Percentiles rank a stretch among this genome's conserved stretches.
These are phyloP conservation scores for Otus scops DNA, from an alignment of 2,797 vertebrate species.

Conservation along the genomic window DNA sequence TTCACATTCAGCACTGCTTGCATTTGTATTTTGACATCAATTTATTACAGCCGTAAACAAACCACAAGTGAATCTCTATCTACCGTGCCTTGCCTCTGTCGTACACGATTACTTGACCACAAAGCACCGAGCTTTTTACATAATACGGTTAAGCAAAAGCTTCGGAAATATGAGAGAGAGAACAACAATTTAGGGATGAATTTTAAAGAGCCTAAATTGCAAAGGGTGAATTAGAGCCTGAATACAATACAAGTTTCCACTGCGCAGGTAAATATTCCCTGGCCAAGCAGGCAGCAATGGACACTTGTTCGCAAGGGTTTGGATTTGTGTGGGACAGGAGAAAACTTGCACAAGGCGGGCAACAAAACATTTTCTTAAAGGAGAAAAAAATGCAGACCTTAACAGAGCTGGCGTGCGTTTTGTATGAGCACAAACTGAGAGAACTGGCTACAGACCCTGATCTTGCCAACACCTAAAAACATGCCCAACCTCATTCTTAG, in stretches of 20 bases:
- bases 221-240: background rate
- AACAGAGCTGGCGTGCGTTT: background rate
- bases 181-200: background rate
- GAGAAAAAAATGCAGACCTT: background rate
- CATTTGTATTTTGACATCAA: background rate
- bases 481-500: background rate
- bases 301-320: background rate
- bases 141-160: background rate
- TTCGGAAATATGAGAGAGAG: background rate
- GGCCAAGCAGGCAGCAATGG: background rate
- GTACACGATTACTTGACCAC: background rate
- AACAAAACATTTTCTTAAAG: background rate
- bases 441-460: background rate
- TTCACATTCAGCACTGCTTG: background rate
- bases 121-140: slow-evolving; percentile 4
- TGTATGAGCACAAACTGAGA: background rate
- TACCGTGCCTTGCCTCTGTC: background rate
- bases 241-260: background rate
- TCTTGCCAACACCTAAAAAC: background rate
- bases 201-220: slow-evolving; percentile 13
- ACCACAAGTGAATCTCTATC: background rate
- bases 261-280: background rate
- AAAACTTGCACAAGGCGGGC: background rate
- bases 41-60: background rate
- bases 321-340: background rate